These are phyloP conservation scores for Agelaius phoeniceus DNA, from an alignment of 2,113 vertebrate species.

Conservation along the genomic window DNA sequence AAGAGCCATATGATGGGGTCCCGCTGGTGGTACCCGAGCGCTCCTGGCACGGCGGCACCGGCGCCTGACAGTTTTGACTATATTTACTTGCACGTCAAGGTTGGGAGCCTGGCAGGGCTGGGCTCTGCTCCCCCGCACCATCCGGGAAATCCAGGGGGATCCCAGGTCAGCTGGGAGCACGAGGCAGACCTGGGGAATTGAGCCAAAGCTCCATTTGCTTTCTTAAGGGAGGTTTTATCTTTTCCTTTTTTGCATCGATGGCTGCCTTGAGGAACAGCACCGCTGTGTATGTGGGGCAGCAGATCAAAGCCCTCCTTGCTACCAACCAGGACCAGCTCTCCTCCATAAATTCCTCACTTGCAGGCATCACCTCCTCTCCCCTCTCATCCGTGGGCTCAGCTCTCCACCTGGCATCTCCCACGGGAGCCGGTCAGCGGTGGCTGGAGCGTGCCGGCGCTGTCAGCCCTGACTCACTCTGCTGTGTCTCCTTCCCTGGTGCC, in stretches of 20 bases:
- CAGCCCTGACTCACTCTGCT: not conserved
- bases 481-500: not conserved
- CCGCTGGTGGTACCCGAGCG: not conserved
- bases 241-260: not conserved
- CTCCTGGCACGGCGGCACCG: not conserved
- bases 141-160: not conserved
- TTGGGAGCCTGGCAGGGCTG: not conserved
- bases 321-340: not conserved
- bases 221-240: not conserved
- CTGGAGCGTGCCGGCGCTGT: fast-evolving
- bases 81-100: not conserved
- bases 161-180: not conserved
- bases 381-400: not conserved
- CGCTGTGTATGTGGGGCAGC: not conserved
- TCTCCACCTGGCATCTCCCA: not conserved
- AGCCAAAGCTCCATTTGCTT: not conserved
- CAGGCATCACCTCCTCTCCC: not conserved
- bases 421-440: fast-evolving
- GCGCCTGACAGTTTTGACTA: slow-evolving; percentile 30
- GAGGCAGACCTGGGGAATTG: not conserved
- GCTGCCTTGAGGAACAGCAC: not conserved
- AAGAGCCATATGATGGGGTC: slow-evolving; percentile 40
- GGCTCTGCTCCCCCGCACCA: not conserved
- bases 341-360: not conserved
- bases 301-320: not conserved